Conservation (phyloP, 2,113 vertebrate species). For the Neopipo cinnamomea region DNA sequence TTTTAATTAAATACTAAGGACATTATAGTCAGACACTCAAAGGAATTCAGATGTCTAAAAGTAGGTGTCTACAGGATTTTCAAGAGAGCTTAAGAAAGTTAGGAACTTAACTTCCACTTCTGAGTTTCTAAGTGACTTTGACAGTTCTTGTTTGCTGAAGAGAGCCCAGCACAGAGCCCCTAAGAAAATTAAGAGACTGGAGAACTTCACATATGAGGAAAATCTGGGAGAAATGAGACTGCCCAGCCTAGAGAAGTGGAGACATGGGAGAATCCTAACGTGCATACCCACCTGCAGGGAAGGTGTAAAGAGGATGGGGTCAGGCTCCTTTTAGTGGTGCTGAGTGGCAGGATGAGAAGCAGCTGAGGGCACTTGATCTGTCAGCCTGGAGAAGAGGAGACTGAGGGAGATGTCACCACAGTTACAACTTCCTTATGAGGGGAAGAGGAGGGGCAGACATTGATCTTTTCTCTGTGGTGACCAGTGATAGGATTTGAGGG, state of each 20-base stretch:
- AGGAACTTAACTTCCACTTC: background rate
- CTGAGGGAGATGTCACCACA: background rate
- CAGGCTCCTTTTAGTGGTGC: background rate
- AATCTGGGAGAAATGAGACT: background rate
- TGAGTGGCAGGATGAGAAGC: background rate
- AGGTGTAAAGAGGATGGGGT: background rate
- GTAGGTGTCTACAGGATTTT: background rate
- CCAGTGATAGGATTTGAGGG: background rate
- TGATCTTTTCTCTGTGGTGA: background rate
- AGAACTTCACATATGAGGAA: rapidly evolving
- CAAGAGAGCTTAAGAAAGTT: background rate
- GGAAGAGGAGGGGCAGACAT: background rate
- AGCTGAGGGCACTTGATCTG: background rate
- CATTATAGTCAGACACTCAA: background rate
- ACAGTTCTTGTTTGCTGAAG: background rate
- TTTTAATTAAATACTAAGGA: background rate
- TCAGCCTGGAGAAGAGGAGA: background rate
- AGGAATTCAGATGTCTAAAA: background rate
- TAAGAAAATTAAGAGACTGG: background rate
- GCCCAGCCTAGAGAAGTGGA: background rate
- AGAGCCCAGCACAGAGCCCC: background rate
- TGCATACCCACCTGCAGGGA: background rate
- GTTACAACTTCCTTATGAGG: background rate
- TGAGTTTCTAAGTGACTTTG: background rate
- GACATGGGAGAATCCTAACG: background rate